Evolutionary conservation across 2,797 vertebrate genomes (phyloP).

Genomic region (Zenarchopterus dispar): DNA sequence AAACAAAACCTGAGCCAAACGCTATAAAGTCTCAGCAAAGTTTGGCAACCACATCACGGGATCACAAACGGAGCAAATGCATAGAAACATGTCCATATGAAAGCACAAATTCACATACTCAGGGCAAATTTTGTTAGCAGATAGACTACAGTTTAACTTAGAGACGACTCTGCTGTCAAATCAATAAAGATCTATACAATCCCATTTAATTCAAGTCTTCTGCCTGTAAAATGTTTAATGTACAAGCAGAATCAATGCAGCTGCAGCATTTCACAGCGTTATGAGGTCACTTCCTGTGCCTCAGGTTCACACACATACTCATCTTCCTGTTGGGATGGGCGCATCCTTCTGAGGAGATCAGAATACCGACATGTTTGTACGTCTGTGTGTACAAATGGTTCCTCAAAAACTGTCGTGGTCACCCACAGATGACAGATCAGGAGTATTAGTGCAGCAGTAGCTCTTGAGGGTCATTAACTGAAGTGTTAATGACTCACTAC

Average conservation of each 20-base stretch:
- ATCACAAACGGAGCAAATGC: constrained; percentile 43
- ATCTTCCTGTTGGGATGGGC: constrained; percentile 69
- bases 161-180: neutral
- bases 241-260: constrained; percentile 35
- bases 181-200: constrained; percentile 30
- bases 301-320: constrained; percentile 61
- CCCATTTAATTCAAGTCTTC: constrained; percentile 26
- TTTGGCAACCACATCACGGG: constrained; percentile 18
- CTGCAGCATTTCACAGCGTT: constrained; percentile 50
- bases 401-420: neutral
- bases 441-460: neutral
- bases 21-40: too few relatives aligned
- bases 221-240: constrained; percentile 6
- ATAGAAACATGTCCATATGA: constrained; percentile 17
- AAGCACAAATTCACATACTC: constrained; percentile 9
- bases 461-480: constrained; percentile 13
- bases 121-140: constrained; percentile 6
- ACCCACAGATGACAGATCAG: too few relatives aligned
- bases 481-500: constrained; percentile 7
- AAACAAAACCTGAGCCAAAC: too few relatives aligned
- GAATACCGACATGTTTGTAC: constrained; percentile 8
- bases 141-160: neutral
- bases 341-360: constrained; percentile 49
- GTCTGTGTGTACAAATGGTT: neutral
- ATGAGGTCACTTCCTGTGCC: constrained; percentile 61